phyloP scores from a whole-genome alignment of 2,113 vertebrate species.

The Caloenas nicobarica region DNA sequence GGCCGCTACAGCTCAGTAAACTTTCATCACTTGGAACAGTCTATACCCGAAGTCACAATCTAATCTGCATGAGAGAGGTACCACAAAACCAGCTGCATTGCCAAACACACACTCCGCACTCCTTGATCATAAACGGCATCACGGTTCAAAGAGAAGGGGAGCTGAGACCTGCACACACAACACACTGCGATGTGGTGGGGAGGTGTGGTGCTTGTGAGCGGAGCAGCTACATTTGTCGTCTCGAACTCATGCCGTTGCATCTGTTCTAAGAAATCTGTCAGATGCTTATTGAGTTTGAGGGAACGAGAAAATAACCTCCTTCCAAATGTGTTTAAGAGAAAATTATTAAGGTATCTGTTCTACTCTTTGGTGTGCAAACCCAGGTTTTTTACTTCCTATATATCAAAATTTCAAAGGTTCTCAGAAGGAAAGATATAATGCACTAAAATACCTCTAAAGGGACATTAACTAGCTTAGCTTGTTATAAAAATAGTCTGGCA shows the following conservation, averaged over 20 bases:
- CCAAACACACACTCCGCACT: fast-evolving
- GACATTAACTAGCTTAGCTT: neutral
- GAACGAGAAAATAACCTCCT: neutral
- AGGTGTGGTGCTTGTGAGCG: neutral
- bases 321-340: neutral
- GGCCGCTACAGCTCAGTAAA: neutral
- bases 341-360: neutral
- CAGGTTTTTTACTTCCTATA: neutral
- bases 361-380: neutral
- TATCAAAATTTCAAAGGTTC: neutral
- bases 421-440: neutral
- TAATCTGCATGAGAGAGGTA: neutral
- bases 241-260: fast-evolving
- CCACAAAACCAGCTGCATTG: neutral
- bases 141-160: neutral
- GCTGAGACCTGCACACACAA: neutral
- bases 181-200: neutral
- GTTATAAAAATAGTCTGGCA: neutral
- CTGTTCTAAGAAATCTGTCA: neutral
- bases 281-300: neutral
- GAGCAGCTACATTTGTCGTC: neutral
- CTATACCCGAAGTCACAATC: neutral
- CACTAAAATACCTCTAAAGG: neutral
- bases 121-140: neutral
- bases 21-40: neutral